Evolutionary conservation across 2,113 vertebrate species (phyloP).

Genomic region (Ctenomys sociabilis): DNA sequence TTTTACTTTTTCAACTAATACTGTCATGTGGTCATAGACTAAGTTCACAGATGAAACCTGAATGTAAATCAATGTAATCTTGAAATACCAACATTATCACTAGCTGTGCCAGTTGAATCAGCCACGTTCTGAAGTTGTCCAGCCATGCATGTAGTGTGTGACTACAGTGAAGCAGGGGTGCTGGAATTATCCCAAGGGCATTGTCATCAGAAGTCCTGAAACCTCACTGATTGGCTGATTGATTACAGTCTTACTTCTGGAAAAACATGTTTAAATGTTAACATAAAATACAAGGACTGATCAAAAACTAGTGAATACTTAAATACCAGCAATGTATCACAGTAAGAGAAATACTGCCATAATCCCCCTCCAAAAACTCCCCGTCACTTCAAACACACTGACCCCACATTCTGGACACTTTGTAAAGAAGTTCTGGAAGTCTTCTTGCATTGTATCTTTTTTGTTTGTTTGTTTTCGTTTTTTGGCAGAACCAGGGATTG

Average conservation of each 20-base stretch:
- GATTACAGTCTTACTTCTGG: conserved; percentile 35
- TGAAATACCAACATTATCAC: background rate
- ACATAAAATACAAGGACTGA: conserved; percentile 39
- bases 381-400: background rate
- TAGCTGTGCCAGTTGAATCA: background rate
- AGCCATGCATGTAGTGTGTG: background rate
- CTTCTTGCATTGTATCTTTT: background rate
- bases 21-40: background rate
- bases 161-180: background rate
- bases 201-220: conserved; percentile 1
- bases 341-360: background rate
- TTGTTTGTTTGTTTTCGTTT: too few relatives aligned
- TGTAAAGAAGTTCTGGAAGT: background rate
- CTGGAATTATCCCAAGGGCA: background rate
- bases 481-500: too few relatives aligned
- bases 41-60: conserved; percentile 1
- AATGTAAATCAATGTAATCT: background rate
- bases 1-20: conserved; percentile 10
- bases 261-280: conserved; percentile 44
- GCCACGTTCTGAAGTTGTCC: background rate
- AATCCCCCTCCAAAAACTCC: background rate
- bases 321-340: background rate
- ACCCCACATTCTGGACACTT: background rate
- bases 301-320: background rate
- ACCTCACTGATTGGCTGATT: conserved; percentile 5